Conservation (phyloP, 2,797 vertebrate species). For the Takifugu rubripes region DNA sequence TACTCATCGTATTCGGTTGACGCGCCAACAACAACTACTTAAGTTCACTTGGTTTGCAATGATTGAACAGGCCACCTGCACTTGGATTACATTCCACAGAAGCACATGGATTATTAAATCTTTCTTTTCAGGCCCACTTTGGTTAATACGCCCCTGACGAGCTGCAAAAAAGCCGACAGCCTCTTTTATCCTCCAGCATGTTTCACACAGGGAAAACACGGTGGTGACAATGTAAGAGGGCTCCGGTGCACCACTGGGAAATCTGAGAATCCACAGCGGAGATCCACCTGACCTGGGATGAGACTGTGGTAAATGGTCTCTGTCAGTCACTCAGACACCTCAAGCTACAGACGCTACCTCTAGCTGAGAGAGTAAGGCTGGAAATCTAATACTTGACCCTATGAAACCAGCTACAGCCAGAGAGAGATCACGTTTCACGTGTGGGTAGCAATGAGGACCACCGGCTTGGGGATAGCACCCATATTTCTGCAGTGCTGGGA, state of each 20-base stretch:
- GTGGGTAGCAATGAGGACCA: conserved; percentile 19
- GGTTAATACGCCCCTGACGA: conserved; percentile 16
- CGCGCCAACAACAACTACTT: too few relatives aligned
- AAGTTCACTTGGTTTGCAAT: too few relatives aligned
- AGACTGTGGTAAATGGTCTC: conserved; percentile 16
- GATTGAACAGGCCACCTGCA: neutral
- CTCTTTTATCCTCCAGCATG: conserved; percentile 17
- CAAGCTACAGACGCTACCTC: conserved; percentile 26
- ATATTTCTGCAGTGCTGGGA: conserved; percentile 32
- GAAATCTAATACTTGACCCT: conserved; percentile 50
- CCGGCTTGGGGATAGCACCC: conserved; percentile 40
- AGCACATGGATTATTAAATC: conserved; percentile 22
- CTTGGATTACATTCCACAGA: neutral
- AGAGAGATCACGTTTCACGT: conserved; percentile 28
- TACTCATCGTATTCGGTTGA: conserved; percentile 5
- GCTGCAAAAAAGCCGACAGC: conserved; percentile 11
- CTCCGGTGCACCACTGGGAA: neutral
- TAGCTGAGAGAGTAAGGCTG: conserved; percentile 37
- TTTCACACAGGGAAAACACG: conserved; percentile 24
- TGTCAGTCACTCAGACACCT: conserved; percentile 31
- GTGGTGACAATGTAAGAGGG: conserved; percentile 7
- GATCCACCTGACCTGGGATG: neutral
- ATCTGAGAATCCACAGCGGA: conserved; percentile 2
- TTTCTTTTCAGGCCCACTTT: conserved; percentile 19
- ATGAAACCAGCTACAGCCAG: conserved; percentile 45